Evolutionary conservation across 2,888 invertebrate species (phyloP).

Genomic region (Eupithecia abbreviata): DNA sequence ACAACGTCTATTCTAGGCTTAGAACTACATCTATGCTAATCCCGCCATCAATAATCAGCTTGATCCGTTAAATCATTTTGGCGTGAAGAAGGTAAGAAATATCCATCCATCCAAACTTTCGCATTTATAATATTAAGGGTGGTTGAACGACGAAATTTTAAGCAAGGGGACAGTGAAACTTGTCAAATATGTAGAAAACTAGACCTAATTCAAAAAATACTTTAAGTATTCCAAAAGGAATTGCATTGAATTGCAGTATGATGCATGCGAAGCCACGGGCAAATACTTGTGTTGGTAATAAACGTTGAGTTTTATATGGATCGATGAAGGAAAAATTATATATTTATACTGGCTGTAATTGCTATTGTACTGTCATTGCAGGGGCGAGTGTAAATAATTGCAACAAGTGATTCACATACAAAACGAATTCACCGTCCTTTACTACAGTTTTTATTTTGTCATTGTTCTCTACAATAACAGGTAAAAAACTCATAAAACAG

Average conservation of each 20-base stretch:
- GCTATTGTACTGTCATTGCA: conserved; percentile 59
- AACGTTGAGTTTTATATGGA: conserved; percentile 58
- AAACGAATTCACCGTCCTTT: conserved; percentile 36
- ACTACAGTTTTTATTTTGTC: conserved; percentile 7
- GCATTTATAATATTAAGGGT: no score
- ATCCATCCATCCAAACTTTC: no score
- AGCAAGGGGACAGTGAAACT: neutral
- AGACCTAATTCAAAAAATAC: neutral
- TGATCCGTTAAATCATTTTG: no score
- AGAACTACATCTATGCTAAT: no score
- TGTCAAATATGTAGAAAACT: neutral
- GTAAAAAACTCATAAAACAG: neutral
- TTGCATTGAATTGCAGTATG: neutral
- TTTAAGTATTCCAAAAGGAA: neutral
- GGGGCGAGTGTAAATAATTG: conserved; percentile 45
- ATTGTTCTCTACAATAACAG: conserved; percentile 1
- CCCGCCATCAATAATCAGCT: no score
- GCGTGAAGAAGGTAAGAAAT: no score
- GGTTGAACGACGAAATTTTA: neutral
- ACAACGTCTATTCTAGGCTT: no score
- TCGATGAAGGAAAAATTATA: conserved; percentile 55
- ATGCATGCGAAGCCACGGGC: neutral
- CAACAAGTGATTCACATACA: conserved; percentile 52
- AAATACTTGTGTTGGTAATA: conserved; percentile 46
- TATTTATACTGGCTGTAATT: conserved; percentile 53